Percentiles rank a stretch among this genome's conserved stretches.
These are phyloP conservation scores for Drosophila pruinosa DNA, from an alignment of 1,140 invertebrate species.

Conservation along the genomic window DNA sequence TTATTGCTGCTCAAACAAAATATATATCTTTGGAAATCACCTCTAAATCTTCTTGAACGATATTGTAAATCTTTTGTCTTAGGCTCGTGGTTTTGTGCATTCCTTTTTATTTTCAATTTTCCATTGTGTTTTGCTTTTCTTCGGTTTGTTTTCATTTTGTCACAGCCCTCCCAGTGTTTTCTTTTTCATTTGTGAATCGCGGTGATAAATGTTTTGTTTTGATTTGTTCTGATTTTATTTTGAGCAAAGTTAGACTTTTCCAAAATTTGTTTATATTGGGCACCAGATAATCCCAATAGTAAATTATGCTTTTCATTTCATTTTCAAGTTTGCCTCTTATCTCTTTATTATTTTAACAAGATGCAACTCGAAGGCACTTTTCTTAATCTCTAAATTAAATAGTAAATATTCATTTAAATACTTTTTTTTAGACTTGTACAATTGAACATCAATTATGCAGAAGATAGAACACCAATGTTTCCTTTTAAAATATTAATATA, in stretches of 20 bases:
- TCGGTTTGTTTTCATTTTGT: slow-evolving; percentile 29
- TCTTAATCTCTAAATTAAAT: not conserved
- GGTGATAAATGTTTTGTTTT: slow-evolving; percentile 78
- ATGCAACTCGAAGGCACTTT: not conserved
- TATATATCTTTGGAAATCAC: slow-evolving; percentile 81
- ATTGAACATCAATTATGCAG: too few species aligned
- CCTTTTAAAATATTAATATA: not conserved
- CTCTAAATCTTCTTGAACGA: slow-evolving; percentile 80
- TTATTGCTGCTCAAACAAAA: slow-evolving; percentile 77
- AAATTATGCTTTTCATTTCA: slow-evolving; percentile 7
- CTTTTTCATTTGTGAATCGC: not conserved
- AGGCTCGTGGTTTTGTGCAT: slow-evolving; percentile 61
- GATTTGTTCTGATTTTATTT: slow-evolving; percentile 75
- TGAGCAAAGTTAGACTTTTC: slow-evolving; percentile 15
- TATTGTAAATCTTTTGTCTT: slow-evolving; percentile 82
- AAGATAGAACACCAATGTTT: too few species aligned
- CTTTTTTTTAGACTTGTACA: not conserved
- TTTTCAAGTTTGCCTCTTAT: not conserved
- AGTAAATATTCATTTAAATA: not conserved
- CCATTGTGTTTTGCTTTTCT: slow-evolving; percentile 31
- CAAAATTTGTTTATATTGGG: slow-evolving; percentile 25
- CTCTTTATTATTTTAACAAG: not conserved
- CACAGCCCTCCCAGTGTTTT: slow-evolving; percentile 11
- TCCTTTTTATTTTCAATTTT: slow-evolving; percentile 20
- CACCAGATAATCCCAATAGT: slow-evolving; percentile 30